phyloP scores from a whole-genome alignment of 2,113 vertebrate species.

The Pterophyllum scalare region DNA sequence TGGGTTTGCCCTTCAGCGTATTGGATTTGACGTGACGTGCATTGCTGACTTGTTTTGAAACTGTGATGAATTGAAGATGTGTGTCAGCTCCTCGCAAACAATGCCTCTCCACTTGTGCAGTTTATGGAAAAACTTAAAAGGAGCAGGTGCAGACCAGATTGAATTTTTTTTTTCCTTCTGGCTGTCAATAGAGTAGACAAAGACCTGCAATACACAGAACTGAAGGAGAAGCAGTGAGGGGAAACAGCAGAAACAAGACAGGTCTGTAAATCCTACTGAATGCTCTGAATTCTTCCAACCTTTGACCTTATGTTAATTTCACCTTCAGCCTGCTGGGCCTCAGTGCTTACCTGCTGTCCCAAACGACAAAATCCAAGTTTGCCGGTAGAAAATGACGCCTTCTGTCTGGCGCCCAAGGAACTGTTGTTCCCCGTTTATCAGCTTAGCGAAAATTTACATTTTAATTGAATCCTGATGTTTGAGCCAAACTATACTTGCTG shows the following conservation, averaged over 20 bases:
- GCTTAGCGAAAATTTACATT: slow-evolving; percentile 75
- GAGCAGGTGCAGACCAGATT: slow-evolving; percentile 48
- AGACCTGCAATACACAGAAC: slow-evolving; percentile 25
- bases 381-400: slow-evolving; percentile 33
- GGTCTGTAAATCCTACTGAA: slow-evolving; percentile 27
- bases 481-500: slow-evolving; percentile 62
- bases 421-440: slow-evolving; percentile 64
- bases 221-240: slow-evolving; percentile 7
- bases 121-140: slow-evolving; percentile 48
- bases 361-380: slow-evolving; percentile 10
- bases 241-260: slow-evolving; percentile 23
- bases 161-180: slow-evolving; percentile 19
- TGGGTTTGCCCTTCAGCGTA: slow-evolving; percentile 53
- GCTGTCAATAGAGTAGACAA: slow-evolving; percentile 52
- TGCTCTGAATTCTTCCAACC: slow-evolving; percentile 24
- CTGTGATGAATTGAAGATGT: not conserved
- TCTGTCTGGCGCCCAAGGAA: slow-evolving; percentile 45
- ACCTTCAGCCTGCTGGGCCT: slow-evolving; percentile 22
- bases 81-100: slow-evolving; percentile 58
- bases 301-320: slow-evolving; percentile 48
- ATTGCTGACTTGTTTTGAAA: slow-evolving; percentile 25
- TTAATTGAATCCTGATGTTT: slow-evolving; percentile 74
- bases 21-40: slow-evolving; percentile 37
- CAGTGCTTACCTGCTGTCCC: slow-evolving; percentile 44
- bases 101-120: slow-evolving; percentile 23